Evolutionary conservation across 2,113 vertebrate genomes (phyloP), one percentile per base, ranked within the genome.

Genomic region (Potamarius usumacintae): DNA sequence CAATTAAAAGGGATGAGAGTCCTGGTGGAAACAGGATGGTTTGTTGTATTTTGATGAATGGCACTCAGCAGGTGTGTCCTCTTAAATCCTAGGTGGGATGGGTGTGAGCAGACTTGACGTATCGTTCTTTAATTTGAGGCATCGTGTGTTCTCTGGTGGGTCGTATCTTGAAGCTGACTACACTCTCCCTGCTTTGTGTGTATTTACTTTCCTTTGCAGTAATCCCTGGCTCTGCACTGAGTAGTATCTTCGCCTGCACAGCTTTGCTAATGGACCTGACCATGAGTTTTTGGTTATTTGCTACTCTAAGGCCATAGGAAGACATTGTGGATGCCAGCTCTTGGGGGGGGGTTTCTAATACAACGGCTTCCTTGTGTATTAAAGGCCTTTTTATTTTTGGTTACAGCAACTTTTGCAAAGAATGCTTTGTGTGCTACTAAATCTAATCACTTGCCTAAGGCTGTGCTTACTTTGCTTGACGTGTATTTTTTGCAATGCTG

Each of bases 151-250:
- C 67, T 86, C 78, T 60, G 85, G 78, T 86, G 85, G 78, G 85
- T 86, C 20, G 1, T 62, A 57, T 87, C 78, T 69, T 65, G 42
- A 65, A 18, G 80, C 81, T 76, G 71, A 87, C 55, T 77, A 22
- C 87, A 67, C 85, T 65, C 62, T 86, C 65, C 84, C 82, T 34
- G 90, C 93, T 96, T 95, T 95, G 92, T 92, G 80, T 95, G 91
- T 97, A 95, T 91, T 93, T 95, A 94, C 96, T 97, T 98, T 99
- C 94, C 97, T 97, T 98, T 97, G 95, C 98, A 99, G 97, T 97
- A 99, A 97, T 92, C 97, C 97, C 93, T 99, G 98, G 98, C 97
- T 99, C 96, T 99, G 97, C 97, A 99, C 97, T 96, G 98, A 99
- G 95, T 99, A 99, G 95, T 95, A 95, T 93, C 91, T 93, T 94